Conservation (phyloP, 1,140 invertebrate genomes). For the Halyomorpha halys region DNA sequence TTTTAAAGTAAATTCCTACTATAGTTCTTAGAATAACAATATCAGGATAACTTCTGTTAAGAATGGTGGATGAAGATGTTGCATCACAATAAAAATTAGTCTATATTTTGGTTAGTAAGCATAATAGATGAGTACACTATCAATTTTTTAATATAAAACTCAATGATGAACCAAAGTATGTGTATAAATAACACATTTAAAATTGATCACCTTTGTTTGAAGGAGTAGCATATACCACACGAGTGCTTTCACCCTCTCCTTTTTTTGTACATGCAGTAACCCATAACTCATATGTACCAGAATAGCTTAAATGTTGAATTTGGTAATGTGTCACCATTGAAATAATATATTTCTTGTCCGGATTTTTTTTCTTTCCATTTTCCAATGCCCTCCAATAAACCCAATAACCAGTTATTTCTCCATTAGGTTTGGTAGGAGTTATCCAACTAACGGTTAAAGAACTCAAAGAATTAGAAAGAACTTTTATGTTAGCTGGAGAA, state of each 20-base stretch:
- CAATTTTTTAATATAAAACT: too few relatives aligned
- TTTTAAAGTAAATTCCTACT: too few relatives aligned
- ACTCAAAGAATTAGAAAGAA: slow-evolving; percentile 36
- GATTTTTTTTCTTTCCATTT: slow-evolving; percentile 35
- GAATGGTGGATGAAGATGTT: too few relatives aligned
- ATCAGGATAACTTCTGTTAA: too few relatives aligned
- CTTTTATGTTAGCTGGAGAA: slow-evolving; percentile 40
- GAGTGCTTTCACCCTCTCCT: slow-evolving; percentile 61
- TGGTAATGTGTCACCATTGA: slow-evolving; percentile 34
- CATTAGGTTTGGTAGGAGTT: slow-evolving; percentile 41
- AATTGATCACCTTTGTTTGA: slow-evolving; percentile 20
- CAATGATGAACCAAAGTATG: too few relatives aligned
- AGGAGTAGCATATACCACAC: slow-evolving; percentile 18
- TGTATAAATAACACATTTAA: not conserved
- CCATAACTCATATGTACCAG: slow-evolving; percentile 54
- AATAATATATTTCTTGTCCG: slow-evolving; percentile 30
- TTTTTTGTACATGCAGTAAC: slow-evolving; percentile 67
- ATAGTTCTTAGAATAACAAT: too few relatives aligned
- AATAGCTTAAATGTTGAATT: slow-evolving; percentile 36
- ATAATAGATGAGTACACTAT: too few relatives aligned
- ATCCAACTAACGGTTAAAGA: slow-evolving; percentile 40
- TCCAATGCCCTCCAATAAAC: slow-evolving; percentile 40
- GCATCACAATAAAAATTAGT: too few relatives aligned
- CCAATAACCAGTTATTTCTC: slow-evolving; percentile 40
- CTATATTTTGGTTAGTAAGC: too few relatives aligned